A percentile compares a stretch with the other conserved stretches of the same genome.
These are phyloP conservation scores for Sthenelais limicola DNA, from an alignment of 2,888 invertebrate species.

Conservation along the genomic window DNA sequence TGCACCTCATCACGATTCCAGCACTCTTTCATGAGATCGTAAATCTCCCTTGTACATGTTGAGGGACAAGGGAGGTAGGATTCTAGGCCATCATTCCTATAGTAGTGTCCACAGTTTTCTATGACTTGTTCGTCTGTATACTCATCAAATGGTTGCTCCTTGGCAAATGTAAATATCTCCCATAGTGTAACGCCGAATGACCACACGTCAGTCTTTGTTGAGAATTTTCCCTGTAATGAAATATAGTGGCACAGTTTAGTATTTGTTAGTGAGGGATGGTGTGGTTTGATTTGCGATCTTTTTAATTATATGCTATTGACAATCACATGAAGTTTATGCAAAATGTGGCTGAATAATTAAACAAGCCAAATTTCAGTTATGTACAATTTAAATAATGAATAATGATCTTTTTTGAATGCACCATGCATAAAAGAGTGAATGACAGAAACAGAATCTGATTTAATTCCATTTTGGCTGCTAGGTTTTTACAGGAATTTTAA, in stretches of 20 bases:
- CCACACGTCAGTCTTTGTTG: constrained; percentile 91
- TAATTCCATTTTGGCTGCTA: no score
- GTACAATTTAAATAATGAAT: no score
- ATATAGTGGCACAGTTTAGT: neutral
- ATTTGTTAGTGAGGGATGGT: neutral
- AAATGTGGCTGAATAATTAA: no score
- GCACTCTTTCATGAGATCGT: constrained; percentile 92
- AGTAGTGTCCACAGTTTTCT: constrained; percentile 84
- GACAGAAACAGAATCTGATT: no score
- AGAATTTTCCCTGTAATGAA: constrained; percentile 83
- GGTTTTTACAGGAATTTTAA: no score
- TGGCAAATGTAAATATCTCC: constrained; percentile 86
- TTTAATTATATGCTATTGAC: neutral
- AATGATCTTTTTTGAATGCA: no score
- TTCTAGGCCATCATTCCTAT: constrained; percentile 77
- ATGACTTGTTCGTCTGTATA: constrained; percentile 86
- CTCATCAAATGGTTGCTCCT: constrained; percentile 84
- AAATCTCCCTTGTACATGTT: constrained; percentile 88
- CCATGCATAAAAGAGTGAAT: no score
- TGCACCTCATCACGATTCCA: constrained; percentile 88
- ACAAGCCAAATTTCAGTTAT: no score
- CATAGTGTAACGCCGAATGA: constrained; percentile 90
- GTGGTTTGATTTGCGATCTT: neutral
- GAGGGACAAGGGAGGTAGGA: constrained; percentile 80
- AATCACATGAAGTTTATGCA: no score